These are phyloP conservation scores for Agonopterix alstromeriana DNA, from an alignment of 2,888 invertebrate species.

Conservation along the genomic window DNA sequence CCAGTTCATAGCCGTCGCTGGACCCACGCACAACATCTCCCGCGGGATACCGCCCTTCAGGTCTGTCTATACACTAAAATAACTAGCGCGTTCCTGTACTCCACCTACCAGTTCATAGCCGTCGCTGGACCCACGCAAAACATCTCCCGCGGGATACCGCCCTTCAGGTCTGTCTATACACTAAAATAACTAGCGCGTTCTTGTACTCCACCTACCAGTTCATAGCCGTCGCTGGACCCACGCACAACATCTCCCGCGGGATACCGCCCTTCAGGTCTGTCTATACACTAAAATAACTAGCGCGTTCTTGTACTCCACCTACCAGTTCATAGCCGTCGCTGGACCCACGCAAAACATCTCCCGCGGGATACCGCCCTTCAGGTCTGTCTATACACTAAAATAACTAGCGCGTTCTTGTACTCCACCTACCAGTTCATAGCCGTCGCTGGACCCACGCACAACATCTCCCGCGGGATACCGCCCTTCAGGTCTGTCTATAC, in stretches of 20 bases:
- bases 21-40: constrained; percentile 66
- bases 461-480: too few species aligned
- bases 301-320: constrained; percentile 34
- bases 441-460: too few species aligned
- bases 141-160: constrained; percentile 76
- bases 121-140: constrained; percentile 71
- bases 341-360: constrained; percentile 66
- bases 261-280: constrained; percentile 78
- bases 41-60: constrained; percentile 81
- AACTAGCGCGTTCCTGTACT: constrained; percentile 49
- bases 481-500: too few species aligned
- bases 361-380: constrained; percentile 81
- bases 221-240: constrained; percentile 68
- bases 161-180: constrained; percentile 64
- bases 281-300: constrained; percentile 69
- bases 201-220: constrained; percentile 61
- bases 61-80: constrained; percentile 62
- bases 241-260: constrained; percentile 74
- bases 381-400: constrained; percentile 75
- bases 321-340: constrained; percentile 75
- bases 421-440: constrained; percentile 68
- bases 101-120: constrained; percentile 70
- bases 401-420: constrained; percentile 58
- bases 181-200: constrained; percentile 72
- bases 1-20: constrained; percentile 74